Base-by-base conservation (phyloP, 2,113 vertebrate species). In the Galeopterus variegatus region DNA sequence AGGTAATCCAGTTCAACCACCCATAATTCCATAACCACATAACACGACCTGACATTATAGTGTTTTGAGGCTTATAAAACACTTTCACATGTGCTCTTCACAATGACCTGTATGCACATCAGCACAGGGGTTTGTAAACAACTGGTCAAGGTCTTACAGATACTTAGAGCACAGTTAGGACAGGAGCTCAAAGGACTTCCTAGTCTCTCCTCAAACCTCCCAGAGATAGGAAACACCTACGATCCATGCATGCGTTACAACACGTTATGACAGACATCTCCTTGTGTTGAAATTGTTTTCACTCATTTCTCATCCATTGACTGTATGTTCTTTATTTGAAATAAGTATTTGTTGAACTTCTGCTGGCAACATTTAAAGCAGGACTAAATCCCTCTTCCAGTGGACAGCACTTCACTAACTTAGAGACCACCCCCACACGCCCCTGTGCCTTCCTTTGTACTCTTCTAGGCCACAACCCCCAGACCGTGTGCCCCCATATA, bases 401-500 rank as follows among this genome's bases (percentile, higher is more conserved):
- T 58, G 26, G 45, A 28, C 3, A 36, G 45, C 52, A 31, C 23
- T 82, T 93, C 15, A 3, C 26, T 54, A 15, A 31, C 9, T 23
- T 45, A 65, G 36, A 26, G 17, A 33, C 12, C 2, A 1, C 6
- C 12, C 9, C 7, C 28, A 3, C 5, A 2, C 8, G 21, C 10
- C 23, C 26, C 9, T 23, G 2, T 14, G 19, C 0, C 70, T 82
- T 50, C 31, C 36, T 88, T 58, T 73, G 50, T 4, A 15, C 24
- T 50, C 1, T 33, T 19, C 73, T 18, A 8, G n/a, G 45, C 14
- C 5, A 36, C 24, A 11, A 3, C 2, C 24, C 31, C 7, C 19
- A 41, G 6, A 48, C 41, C 9, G 0, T 0, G 5, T 14, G 8
- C 10, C 9, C 28, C 4, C 1, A 21, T 48, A 52, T 6, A 36